phyloP scores from a whole-genome alignment of 2,888 invertebrate species.

The Beris morrisii region DNA sequence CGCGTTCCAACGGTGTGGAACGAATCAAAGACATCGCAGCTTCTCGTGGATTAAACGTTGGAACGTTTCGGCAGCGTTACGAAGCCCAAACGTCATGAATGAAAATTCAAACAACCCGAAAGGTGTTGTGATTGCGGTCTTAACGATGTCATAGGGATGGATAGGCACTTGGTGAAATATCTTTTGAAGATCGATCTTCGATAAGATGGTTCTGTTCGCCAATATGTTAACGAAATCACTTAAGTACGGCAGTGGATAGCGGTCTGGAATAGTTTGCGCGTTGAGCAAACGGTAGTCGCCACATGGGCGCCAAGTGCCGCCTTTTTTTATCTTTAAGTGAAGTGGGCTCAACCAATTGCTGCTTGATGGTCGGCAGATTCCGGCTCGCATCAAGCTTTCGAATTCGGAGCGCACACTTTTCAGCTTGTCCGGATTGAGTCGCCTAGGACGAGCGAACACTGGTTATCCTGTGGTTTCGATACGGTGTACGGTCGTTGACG shows the following conservation, averaged over 20 bases:
- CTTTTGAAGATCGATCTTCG: constrained; percentile 43
- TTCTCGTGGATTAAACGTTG: constrained; percentile 47
- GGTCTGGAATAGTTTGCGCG: constrained; percentile 1
- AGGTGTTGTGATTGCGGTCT: constrained; percentile 47
- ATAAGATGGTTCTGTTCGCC: constrained; percentile 40
- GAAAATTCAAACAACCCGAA: constrained; percentile 49
- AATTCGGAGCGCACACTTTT: too few relatives aligned
- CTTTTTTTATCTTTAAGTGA: constrained; percentile 11
- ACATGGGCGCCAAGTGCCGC: constrained; percentile 3
- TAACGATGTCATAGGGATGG: constrained; percentile 42
- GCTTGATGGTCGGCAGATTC: constrained; percentile 13
- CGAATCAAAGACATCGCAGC: constrained; percentile 40
- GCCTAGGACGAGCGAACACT: too few relatives aligned
- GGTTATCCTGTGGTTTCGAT: too few relatives aligned
- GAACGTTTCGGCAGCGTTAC: constrained; percentile 49
- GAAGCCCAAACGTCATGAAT: constrained; percentile 48
- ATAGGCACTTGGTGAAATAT: constrained; percentile 49
- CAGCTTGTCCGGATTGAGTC: too few relatives aligned
- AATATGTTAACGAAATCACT: too few relatives aligned
- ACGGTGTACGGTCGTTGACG: too few relatives aligned
- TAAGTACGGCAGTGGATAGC: not conserved
- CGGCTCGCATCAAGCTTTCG: not conserved
- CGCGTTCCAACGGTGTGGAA: too few relatives aligned
- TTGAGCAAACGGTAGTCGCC: constrained; percentile 17
- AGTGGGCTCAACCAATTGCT: constrained; percentile 17